phyloP scores from a whole-genome alignment of 1,140 invertebrate genomes.

The Aphaenogaster ashmeadi region DNA sequence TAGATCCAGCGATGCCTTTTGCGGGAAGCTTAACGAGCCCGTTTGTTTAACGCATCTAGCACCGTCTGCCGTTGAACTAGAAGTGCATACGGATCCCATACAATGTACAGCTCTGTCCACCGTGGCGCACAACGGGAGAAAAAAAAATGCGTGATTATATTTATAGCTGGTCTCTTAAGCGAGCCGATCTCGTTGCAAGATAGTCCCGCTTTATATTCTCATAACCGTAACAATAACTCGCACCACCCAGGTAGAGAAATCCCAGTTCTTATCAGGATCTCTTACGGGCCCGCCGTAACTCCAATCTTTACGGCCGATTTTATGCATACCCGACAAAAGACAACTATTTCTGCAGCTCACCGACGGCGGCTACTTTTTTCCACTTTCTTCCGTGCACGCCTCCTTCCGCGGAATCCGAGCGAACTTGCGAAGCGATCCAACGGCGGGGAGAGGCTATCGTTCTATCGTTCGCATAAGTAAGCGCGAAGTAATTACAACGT shows the following conservation, averaged over 20 bases:
- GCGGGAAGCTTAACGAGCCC: not conserved
- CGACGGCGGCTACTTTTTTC: slow-evolving; percentile 23
- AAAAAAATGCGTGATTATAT: slow-evolving; percentile 47
- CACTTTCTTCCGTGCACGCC: slow-evolving; percentile 16
- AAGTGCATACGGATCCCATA: slow-evolving; percentile 14
- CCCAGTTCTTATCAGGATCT: slow-evolving; percentile 54
- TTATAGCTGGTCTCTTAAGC: slow-evolving; percentile 46
- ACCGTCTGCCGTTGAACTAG: not conserved
- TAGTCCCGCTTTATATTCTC: slow-evolving; percentile 58
- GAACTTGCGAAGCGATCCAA: not conserved
- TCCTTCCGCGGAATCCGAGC: slow-evolving; percentile 11
- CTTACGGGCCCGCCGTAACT: slow-evolving; percentile 45
- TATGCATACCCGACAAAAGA: slow-evolving; percentile 60
- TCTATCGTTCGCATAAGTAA: slow-evolving; percentile 48
- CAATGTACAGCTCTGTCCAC: not conserved
- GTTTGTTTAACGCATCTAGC: not conserved
- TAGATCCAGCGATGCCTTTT: not conserved
- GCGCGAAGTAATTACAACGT: slow-evolving; percentile 60
- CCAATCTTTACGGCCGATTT: slow-evolving; percentile 60
- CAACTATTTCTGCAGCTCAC: slow-evolving; percentile 50
- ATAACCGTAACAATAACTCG: slow-evolving; percentile 62
- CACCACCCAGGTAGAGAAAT: slow-evolving; percentile 61
- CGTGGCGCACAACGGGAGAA: not conserved
- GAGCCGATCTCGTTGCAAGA: slow-evolving; percentile 42
- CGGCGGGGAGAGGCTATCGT: not conserved